Evolutionary conservation across 2,113 vertebrate genomes (phyloP).

Genomic region (Gallinago media): DNA sequence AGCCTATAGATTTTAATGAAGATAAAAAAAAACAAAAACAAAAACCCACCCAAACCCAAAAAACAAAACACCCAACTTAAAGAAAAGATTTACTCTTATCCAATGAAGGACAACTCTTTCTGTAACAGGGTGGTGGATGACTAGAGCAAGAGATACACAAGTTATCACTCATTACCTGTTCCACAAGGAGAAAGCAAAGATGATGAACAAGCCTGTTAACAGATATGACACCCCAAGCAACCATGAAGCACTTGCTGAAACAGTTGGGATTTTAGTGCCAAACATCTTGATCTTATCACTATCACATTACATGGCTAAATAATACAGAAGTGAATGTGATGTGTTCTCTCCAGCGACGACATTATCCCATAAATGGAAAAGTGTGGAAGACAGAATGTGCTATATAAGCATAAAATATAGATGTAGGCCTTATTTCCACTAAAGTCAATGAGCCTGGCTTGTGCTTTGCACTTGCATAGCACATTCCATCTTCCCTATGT

Average conservation of each 20-base stretch:
- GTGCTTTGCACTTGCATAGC: conserved; percentile 13
- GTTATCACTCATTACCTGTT: conserved; percentile 33
- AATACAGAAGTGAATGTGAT: conserved; percentile 48
- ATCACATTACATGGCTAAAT: conserved; percentile 35
- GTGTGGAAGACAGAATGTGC: conserved; percentile 26
- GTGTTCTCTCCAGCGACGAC: not conserved
- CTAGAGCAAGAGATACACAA: not conserved
- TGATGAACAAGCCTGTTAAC: conserved; percentile 50
- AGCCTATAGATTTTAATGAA: not conserved
- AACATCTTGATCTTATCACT: conserved; percentile 69
- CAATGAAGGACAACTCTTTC: not conserved
- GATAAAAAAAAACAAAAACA: accelerated
- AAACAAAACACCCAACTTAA: not conserved
- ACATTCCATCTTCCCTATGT: not conserved
- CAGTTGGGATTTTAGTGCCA: conserved; percentile 53
- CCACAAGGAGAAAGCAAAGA: conserved; percentile 1
- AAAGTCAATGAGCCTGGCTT: conserved; percentile 37
- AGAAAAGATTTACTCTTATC: not conserved
- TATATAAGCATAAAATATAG: conserved; percentile 48
- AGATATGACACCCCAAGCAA: conserved; percentile 52
- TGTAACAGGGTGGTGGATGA: not conserved
- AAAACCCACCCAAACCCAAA: not conserved
- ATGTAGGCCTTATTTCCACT: conserved; percentile 25
- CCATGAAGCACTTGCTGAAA: conserved; percentile 46
- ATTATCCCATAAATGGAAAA: conserved; percentile 66